phyloP scores from a whole-genome alignment of 2,888 invertebrate genomes.

The Pollenia amentaria region DNA sequence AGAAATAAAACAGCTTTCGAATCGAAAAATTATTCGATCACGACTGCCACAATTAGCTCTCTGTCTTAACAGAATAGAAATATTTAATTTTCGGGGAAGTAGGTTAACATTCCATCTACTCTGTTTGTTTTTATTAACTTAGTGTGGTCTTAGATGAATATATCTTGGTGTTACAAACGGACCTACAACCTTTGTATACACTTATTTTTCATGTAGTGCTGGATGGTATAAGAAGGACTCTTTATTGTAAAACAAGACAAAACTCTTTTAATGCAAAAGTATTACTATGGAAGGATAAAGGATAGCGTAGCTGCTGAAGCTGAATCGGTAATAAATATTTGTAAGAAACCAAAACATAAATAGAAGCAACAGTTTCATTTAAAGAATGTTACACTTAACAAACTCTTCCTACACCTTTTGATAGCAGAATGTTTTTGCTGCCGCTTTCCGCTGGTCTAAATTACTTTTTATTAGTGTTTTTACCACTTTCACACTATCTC shows the following conservation, averaged over 20 bases:
- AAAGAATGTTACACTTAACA: conserved; percentile 1
- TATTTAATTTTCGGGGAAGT: no score
- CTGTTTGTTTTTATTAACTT: no score
- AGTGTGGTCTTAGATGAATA: no score
- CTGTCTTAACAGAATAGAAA: no score
- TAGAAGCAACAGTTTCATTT: conserved; percentile 56
- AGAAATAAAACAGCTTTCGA: no score
- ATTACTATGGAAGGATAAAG: conserved; percentile 36
- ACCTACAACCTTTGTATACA: no score
- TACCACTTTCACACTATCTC: background rate
- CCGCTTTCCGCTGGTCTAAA: conserved; percentile 3
- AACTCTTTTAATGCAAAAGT: conserved; percentile 39
- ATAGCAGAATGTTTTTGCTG: background rate
- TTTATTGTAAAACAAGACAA: conserved; percentile 35
- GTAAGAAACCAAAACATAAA: conserved; percentile 19
- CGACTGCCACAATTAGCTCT: no score
- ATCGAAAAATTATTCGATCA: no score
- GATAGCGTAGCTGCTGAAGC: conserved; percentile 17
- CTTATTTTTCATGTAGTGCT: no score
- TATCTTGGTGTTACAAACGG: background rate
- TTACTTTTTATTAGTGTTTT: conserved; percentile 20
- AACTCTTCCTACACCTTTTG: conserved; percentile 19
- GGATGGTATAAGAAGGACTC: conserved; percentile 19
- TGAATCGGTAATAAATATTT: conserved; percentile 46
- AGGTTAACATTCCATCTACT: no score